A percentile compares a stretch with the other conserved stretches of the same genome.
Conservation (phyloP, 2,797 vertebrate species). For the Sebastiscus albofasciatus region DNA sequence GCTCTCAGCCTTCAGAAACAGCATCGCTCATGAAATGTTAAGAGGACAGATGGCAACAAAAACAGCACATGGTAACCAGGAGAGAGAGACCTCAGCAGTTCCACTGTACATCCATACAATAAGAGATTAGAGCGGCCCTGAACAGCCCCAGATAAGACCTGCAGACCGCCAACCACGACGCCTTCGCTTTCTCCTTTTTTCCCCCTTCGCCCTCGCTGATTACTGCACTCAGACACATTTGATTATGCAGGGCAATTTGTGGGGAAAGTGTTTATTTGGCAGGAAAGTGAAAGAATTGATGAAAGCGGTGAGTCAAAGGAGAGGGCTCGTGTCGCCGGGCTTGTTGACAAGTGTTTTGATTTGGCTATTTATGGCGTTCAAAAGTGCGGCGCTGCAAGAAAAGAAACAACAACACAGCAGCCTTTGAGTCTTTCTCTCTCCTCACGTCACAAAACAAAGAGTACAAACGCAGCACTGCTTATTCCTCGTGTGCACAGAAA, state of each 20-base stretch:
- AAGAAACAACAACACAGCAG: background rate
- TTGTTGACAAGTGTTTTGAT: constrained; percentile 49
- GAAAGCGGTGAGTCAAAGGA: constrained; percentile 29
- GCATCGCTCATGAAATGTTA: constrained; percentile 70
- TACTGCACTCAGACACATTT: constrained; percentile 39
- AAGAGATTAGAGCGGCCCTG: constrained; percentile 4
- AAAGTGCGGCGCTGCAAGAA: background rate
- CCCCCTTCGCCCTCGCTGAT: constrained; percentile 7
- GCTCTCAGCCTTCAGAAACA: constrained; percentile 40
- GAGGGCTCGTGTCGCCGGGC: background rate
- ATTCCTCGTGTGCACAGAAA: background rate
- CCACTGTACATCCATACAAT: background rate
- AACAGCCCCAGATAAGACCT: constrained; percentile 6
- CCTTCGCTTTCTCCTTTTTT: background rate
- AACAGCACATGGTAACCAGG: constrained; percentile 38
- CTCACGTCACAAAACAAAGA: background rate
- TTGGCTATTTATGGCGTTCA: constrained; percentile 37
- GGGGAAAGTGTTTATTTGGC: constrained; percentile 53
- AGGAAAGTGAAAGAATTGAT: constrained; percentile 40
- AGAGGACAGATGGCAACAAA: constrained; percentile 71
- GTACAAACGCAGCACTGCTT: background rate
- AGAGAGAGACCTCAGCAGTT: constrained; percentile 15
- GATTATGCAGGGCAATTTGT: constrained; percentile 42
- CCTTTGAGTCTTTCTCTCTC: background rate
- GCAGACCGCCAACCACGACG: background rate